These are phyloP conservation scores for Thalassaphorura encarpata DNA, from an alignment of 1,140 invertebrate species.

Conservation along the genomic window DNA sequence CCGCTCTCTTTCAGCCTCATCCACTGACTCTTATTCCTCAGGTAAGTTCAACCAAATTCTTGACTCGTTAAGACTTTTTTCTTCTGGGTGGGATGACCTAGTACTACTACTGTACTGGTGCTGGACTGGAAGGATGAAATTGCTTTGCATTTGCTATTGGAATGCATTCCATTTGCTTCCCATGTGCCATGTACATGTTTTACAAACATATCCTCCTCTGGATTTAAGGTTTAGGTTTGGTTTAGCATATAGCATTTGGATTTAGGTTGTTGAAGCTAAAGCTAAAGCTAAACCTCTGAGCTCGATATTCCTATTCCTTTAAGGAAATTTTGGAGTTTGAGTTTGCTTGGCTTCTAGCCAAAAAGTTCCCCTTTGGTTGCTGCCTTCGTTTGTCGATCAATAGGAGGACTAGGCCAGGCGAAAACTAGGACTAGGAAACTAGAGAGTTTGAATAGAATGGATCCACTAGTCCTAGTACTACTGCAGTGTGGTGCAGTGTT, in stretches of 20 bases:
- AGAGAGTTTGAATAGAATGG: neutral
- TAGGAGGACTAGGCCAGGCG: neutral
- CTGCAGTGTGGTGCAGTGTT: neutral
- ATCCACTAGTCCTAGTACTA: neutral
- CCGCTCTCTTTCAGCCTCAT: conserved; percentile 81
- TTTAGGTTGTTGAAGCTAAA: no score
- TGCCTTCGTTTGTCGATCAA: neutral
- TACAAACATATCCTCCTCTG: no score
- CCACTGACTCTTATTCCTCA: conserved; percentile 85
- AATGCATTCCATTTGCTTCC: neutral
- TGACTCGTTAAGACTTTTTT: neutral
- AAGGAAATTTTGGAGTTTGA: no score
- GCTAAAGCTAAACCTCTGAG: no score
- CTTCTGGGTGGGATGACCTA: neutral
- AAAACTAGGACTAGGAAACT: neutral
- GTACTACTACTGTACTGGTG: neutral
- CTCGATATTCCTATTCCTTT: no score
- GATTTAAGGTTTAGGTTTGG: no score
- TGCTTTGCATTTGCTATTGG: neutral
- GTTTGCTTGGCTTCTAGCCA: no score
- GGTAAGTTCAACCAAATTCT: conserved; percentile 43
- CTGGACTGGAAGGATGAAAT: neutral
- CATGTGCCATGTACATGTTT: no score
- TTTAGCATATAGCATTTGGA: no score
- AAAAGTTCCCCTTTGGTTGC: neutral